Conservation (phyloP, 1,140 invertebrate genomes). For the Lysiphlebus fabarum region DNA sequence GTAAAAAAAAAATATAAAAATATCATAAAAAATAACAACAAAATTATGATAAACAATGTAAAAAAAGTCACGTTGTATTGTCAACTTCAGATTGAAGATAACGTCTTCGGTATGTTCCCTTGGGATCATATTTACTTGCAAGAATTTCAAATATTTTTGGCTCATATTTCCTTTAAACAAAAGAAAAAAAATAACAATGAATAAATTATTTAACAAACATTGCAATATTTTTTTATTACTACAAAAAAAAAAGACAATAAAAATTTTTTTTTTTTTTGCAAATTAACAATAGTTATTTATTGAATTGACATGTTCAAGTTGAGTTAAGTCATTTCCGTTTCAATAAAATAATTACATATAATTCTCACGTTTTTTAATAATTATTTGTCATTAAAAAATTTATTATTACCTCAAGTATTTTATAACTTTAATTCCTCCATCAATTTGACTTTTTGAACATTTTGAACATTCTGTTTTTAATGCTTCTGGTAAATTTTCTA, state of each 20-base stretch:
- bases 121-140: constrained; percentile 32
- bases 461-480: constrained; percentile 39
- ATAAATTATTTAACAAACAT: constrained; percentile 4
- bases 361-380: too few species aligned
- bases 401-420: constrained; percentile 31
- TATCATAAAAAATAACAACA: background rate
- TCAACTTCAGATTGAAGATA: constrained; percentile 29
- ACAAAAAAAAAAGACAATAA: too few species aligned
- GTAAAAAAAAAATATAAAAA: background rate
- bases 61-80: constrained; percentile 27
- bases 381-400: background rate
- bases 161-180: constrained; percentile 35
- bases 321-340: background rate
- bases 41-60: background rate
- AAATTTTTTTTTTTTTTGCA: background rate
- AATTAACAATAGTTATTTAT: constrained; percentile 2
- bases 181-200: constrained; percentile 8
- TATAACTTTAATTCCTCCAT: constrained; percentile 35
- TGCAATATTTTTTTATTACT: too few species aligned
- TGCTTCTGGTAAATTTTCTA: constrained; percentile 41
- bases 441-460: constrained; percentile 43
- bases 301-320: background rate
- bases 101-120: constrained; percentile 31
- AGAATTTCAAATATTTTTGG: constrained; percentile 32
- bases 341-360: too few species aligned